These are phyloP conservation scores for Caenorhabditis sinica DNA, from an alignment of 2,888 invertebrate species.

Conservation along the genomic window DNA sequence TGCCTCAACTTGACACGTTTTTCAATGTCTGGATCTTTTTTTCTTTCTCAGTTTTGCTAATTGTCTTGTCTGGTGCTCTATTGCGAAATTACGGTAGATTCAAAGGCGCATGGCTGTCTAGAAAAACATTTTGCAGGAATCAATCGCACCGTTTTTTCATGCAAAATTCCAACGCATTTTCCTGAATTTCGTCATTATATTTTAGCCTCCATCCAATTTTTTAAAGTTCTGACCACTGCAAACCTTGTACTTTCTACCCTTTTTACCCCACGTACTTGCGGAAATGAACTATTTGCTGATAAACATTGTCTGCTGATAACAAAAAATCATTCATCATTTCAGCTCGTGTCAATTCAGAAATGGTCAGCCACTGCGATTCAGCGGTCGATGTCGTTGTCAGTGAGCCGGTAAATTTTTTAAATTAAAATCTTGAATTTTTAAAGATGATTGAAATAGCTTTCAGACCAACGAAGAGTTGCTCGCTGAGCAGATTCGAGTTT, in stretches of 20 bases:
- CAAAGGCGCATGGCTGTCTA: slow-evolving; percentile 5
- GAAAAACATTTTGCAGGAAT: neutral
- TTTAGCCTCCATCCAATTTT: neutral
- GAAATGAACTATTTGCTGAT: slow-evolving; percentile 37
- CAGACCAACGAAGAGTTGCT: slow-evolving; percentile 51
- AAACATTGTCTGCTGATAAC: slow-evolving; percentile 26
- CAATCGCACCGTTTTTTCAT: neutral
- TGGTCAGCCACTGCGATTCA: slow-evolving; percentile 46
- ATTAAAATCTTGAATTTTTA: neutral
- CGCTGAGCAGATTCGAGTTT: slow-evolving; percentile 46
- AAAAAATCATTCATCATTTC: slow-evolving; percentile 32
- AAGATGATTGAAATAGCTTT: neutral
- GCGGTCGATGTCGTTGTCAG: neutral
- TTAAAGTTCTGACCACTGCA: neutral
- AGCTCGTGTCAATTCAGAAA: slow-evolving; percentile 23
- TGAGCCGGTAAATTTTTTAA: slow-evolving; percentile 35
- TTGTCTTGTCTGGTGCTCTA: neutral
- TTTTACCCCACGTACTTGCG: slow-evolving; percentile 19
- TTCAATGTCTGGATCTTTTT: slow-evolving; percentile 15
- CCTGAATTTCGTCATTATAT: neutral
- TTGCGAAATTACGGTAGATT: neutral
- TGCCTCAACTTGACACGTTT: slow-evolving; percentile 33
- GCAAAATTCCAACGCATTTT: neutral
- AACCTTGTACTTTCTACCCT: slow-evolving; percentile 49
- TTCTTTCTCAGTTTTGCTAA: neutral